Evolutionary conservation across 2,113 vertebrate genomes (phyloP), one percentile per base, ranked within the genome.

Genomic region (Australoheros scitulus): DNA sequence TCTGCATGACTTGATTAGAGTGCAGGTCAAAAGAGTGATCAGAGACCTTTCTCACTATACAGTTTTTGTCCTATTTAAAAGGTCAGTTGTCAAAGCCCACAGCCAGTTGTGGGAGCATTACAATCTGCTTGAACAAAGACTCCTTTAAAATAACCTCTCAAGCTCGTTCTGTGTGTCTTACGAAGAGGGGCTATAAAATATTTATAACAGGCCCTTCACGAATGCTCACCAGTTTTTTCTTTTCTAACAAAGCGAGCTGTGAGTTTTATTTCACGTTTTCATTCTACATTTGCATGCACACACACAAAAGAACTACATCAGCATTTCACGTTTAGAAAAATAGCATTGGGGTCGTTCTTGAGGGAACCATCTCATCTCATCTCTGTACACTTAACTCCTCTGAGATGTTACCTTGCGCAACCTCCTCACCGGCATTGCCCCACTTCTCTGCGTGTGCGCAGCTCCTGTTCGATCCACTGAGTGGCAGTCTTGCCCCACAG

Each of bases 401-500:
- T 70, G 76, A 78, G 82, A 70, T 18, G 26, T 84, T 63, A 84
- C 85, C 89, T 76, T 65, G 78, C 57, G 20, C 64, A 59, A 58
- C 79, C 85, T 68, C 38, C 24, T 14, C 18, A 77, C 29, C 59
- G 50, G 32, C 70, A 52, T 10, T 18, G 47, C 11, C 24, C 34
- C 26, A 55, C 58, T 50, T 78, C 22, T 26, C 41, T 56, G 32
- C 36, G 11, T 55, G 11, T 8, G 20, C 76, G 81, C 57, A 81
- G 80, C 63, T 75, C 59, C 56, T 34, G n/a, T 9, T 1, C 11
- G 1, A 20, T 76, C 92, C 94, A 92, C 91, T 64, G 58, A 76
- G 91, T 0, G 91, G 88, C 93, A 91, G 89, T 17, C 18, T 90
- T 83, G 82, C 52, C 24, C 60, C 72, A 41, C 78, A 32, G 56